Percentiles rank a stretch among this genome's conserved stretches.
Conservation (phyloP, 2,797 vertebrate species). For the Xiphorhynchus erythropygius region DNA sequence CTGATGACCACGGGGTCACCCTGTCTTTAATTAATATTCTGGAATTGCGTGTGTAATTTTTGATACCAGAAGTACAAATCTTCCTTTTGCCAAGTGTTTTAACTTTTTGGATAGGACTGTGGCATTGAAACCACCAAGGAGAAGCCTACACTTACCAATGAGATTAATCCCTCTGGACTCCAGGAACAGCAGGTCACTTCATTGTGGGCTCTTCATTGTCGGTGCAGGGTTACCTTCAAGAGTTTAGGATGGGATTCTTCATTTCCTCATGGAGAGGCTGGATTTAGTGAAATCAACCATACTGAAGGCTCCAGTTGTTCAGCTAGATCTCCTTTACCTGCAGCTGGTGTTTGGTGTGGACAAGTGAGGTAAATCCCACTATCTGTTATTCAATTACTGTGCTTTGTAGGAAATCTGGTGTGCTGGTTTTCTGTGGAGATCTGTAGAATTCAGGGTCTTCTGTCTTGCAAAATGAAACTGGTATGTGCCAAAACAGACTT, state of each 20-base stretch:
- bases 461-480: neutral
- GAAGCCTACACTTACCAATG: neutral
- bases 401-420: neutral
- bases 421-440: neutral
- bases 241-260: neutral
- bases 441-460: neutral
- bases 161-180: neutral
- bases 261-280: neutral
- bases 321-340: neutral
- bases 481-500: neutral
- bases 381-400: accelerated
- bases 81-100: neutral
- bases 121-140: neutral
- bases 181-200: neutral
- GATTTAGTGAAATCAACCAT: neutral
- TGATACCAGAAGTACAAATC: neutral
- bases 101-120: neutral
- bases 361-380: neutral
- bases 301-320: neutral
- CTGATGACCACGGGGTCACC: neutral
- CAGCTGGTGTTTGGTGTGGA: neutral
- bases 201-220: accelerated
- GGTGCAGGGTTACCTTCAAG: neutral
- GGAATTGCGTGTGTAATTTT: neutral
- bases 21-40: neutral